A percentile compares a stretch with the other conserved stretches of the same genome.
phyloP scores from a whole-genome alignment of 2,797 vertebrate genomes.

The Lithobates pipiens region DNA sequence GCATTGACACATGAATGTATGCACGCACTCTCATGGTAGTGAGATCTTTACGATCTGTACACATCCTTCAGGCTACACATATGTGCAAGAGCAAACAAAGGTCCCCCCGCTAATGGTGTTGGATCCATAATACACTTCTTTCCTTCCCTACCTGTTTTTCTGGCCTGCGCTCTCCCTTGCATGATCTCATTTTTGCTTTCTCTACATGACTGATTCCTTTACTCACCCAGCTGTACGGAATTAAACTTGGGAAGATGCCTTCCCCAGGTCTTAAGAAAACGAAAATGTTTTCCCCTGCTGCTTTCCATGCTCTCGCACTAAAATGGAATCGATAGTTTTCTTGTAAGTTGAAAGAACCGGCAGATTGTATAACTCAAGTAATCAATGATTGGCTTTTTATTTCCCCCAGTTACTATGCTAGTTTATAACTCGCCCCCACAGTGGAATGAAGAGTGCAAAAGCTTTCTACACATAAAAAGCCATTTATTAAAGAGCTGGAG shows the following conservation, averaged over 20 bases:
- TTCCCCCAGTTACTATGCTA: background rate
- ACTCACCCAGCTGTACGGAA: constrained; percentile 38
- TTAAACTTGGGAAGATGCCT: constrained; percentile 13
- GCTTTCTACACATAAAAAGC: background rate
- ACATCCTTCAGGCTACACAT: background rate
- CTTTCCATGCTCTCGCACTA: constrained; percentile 16
- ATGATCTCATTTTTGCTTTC: constrained; percentile 45
- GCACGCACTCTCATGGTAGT: background rate
- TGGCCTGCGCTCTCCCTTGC: background rate
- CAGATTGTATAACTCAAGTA: constrained; percentile 15
- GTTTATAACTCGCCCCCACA: constrained; percentile 23
- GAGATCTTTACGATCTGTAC: background rate
- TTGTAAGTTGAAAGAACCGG: constrained; percentile 37
- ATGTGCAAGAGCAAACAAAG: too few relatives aligned
- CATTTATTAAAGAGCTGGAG: constrained; percentile 13
- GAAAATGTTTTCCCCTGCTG: constrained; percentile 33
- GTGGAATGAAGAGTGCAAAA: constrained; percentile 3
- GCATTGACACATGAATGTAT: background rate
- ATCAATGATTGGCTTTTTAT: constrained; percentile 4
- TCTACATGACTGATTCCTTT: constrained; percentile 49
- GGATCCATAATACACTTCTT: background rate
- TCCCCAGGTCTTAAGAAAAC: constrained; percentile 12
- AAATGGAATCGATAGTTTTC: constrained; percentile 53
- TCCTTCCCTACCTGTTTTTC: background rate
- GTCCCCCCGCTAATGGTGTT: background rate